phyloP scores from a whole-genome alignment of 2,888 invertebrate species.

The Diplazon laetatorius region DNA sequence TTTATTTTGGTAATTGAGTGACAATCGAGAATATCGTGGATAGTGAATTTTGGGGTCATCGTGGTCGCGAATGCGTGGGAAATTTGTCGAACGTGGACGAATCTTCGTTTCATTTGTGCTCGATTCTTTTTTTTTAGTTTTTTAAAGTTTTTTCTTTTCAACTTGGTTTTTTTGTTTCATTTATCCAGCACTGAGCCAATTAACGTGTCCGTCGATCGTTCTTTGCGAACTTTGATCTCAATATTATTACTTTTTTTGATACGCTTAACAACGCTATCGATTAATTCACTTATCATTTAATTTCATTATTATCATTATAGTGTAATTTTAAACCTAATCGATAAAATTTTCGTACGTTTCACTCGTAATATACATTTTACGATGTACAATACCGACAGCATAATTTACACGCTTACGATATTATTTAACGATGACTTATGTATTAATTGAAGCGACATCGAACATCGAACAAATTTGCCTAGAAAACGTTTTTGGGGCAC shows the following conservation, averaged over 20 bases:
- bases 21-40: conserved; percentile 1
- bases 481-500: conserved; percentile 53
- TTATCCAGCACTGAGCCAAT: conserved; percentile 11
- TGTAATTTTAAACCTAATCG: conserved; percentile 31
- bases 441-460: conserved; percentile 75
- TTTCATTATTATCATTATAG: conserved; percentile 22
- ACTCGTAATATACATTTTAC: conserved; percentile 57
- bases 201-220: background rate
- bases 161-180: conserved; percentile 7
- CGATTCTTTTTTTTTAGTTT: conserved; percentile 14
- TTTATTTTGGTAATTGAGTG: too few relatives aligned
- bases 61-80: conserved; percentile 24
- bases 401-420: conserved; percentile 33
- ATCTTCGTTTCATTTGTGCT: conserved; percentile 34
- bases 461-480: conserved; percentile 75
- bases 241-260: conserved; percentile 42
- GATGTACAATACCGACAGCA: conserved; percentile 35
- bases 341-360: conserved; percentile 48
- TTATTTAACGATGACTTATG: conserved; percentile 54
- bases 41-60: background rate
- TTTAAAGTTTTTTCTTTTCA: background rate
- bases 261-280: conserved; percentile 64
- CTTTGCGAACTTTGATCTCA: conserved; percentile 22
- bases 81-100: conserved; percentile 40
- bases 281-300: conserved; percentile 9